These are phyloP conservation scores for Toxotes lorentzi DNA, from an alignment of 2,797 vertebrate species.

Conservation along the genomic window DNA sequence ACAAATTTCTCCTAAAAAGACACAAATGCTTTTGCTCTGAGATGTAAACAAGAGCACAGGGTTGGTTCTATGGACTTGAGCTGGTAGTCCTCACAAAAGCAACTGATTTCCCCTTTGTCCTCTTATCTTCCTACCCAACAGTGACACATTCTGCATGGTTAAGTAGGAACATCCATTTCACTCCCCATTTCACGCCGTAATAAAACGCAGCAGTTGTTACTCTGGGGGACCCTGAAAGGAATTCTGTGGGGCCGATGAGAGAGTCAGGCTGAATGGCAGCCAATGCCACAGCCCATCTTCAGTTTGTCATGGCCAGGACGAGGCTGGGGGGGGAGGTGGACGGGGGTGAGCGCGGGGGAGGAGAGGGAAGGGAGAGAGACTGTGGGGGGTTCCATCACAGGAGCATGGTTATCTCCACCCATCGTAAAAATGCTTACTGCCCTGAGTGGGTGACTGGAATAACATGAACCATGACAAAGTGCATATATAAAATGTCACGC, in stretches of 20 bases:
- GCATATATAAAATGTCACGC: constrained; percentile 68
- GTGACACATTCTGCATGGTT: constrained; percentile 88
- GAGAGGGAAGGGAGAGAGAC: neutral
- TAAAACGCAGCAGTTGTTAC: constrained; percentile 89
- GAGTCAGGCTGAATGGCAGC: constrained; percentile 87
- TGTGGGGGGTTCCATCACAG: constrained; percentile 36
- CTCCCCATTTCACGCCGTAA: constrained; percentile 90
- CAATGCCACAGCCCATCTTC: constrained; percentile 83
- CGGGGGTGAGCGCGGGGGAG: constrained; percentile 4
- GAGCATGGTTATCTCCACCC: constrained; percentile 50
- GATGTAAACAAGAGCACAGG: constrained; percentile 65
- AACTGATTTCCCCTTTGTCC: constrained; percentile 81
- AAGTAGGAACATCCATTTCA: constrained; percentile 89
- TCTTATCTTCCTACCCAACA: constrained; percentile 78
- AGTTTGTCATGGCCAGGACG: constrained; percentile 68
- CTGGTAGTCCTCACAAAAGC: constrained; percentile 70
- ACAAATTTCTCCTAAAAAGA: constrained; percentile 67
- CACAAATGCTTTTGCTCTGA: constrained; percentile 59
- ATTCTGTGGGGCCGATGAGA: constrained; percentile 86
- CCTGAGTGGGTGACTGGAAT: constrained; percentile 67
- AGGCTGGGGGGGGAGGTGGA: constrained; percentile 26
- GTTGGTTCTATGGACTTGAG: constrained; percentile 60
- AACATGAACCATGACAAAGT: constrained; percentile 66
- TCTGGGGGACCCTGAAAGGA: constrained; percentile 87
- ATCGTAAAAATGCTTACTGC: constrained; percentile 58